Evolutionary conservation across 2,888 invertebrate species (phyloP).

Genomic region (Drosophila suboccidentalis): DNA sequence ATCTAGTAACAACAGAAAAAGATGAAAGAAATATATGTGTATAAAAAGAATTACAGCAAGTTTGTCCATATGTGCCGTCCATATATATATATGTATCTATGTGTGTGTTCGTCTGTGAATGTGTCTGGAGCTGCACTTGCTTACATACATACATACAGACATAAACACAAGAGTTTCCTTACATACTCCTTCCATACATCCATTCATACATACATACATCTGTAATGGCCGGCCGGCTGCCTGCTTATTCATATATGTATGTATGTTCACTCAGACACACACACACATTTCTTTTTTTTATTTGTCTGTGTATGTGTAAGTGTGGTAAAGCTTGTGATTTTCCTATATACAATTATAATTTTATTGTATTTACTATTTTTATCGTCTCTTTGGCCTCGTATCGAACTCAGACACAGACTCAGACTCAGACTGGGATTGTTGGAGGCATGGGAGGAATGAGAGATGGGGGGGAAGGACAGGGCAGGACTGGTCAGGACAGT

Average conservation of each 20-base stretch:
- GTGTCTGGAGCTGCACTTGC: conserved; percentile 54
- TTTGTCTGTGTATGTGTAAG: conserved; percentile 25
- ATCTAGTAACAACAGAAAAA: conserved; percentile 79
- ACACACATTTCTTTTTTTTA: conserved; percentile 8
- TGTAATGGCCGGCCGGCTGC: conserved; percentile 56
- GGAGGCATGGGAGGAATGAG: conserved; percentile 28
- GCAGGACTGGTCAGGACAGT: conserved; percentile 44
- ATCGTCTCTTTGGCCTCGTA: conserved; percentile 80
- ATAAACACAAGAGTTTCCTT: conserved; percentile 37
- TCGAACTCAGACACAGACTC: conserved; percentile 69
- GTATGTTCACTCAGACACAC: conserved; percentile 5
- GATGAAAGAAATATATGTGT: conserved; percentile 81
- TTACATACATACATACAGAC: conserved; percentile 41
- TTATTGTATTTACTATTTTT: conserved; percentile 84
- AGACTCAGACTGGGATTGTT: conserved; percentile 43
- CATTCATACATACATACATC: conserved; percentile 33
- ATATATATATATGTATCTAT: background rate
- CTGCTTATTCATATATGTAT: conserved; percentile 45
- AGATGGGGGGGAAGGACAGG: conserved; percentile 16
- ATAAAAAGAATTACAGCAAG: conserved; percentile 82
- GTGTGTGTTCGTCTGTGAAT: conserved; percentile 50
- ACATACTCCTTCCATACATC: conserved; percentile 21
- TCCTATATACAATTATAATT: conserved; percentile 82
- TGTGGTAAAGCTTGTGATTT: conserved; percentile 66
- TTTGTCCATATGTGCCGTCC: conserved; percentile 49